Evolutionary conservation across 2,113 vertebrate genomes (phyloP), one percentile per base, ranked within the genome.

Genomic region (Nothocercus julius): DNA sequence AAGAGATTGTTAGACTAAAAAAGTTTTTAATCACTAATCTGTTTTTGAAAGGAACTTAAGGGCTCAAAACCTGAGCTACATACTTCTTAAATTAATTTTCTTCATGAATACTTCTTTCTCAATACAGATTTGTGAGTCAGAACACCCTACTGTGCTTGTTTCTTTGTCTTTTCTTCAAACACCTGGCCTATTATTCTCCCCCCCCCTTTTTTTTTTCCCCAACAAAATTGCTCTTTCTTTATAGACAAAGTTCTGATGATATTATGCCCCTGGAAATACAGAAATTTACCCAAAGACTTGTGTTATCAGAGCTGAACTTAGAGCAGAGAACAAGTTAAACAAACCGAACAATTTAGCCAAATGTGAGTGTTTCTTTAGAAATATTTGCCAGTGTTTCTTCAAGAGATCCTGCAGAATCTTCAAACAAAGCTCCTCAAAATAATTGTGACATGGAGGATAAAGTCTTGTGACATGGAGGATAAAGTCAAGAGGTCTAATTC

Each of bases 41-140:
- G 93, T 97, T 97, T 96, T 95, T 97, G 96, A 98, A 98, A 96
- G 94, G 96, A 97, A 94, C 96, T 96, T 97, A 96, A 75, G 87
- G 94, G 81, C 92, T 97, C 94, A 94, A 95, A 97, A 95, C 92
- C 93, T 87, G 93, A 97, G 93, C 97, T 94, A 96, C 97, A 97
- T 97, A 97, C 98, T 97, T 97, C 95, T 96, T 97, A 98, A 97
- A 97, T 97, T 97, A 97, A 97, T 98, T 98, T 98, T 97, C 97
- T 98, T 97, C 93, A 85, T 97, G 97, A 98, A 98, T 97, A 97
- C 96, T 97, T 97, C 94, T 93, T 95, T 96, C 97, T 97, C 90
- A 96, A 96, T 95, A 92, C 94, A 94, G 92, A 97, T 96, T 98
- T 95, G 90, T 95, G 96, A 97, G 90, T 93, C 87, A 82, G 80